Conservation (phyloP, 2,888 invertebrate genomes). For the Aleiodes testaceus region DNA sequence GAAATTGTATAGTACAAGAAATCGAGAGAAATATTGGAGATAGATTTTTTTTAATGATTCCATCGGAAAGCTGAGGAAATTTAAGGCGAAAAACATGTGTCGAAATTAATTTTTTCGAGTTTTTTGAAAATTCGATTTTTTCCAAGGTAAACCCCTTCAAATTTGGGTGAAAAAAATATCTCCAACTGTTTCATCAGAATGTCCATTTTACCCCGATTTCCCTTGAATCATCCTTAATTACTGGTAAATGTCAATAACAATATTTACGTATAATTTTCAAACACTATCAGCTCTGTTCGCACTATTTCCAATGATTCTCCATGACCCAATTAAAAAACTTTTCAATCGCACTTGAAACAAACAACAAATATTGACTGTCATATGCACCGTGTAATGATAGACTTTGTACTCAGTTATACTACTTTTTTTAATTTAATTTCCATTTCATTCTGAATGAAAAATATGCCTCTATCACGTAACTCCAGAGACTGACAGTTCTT, state of each 20-base stretch:
- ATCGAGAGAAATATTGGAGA: too few species aligned
- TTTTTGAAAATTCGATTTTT: too few species aligned
- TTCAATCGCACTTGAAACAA: not conserved
- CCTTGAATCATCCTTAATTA: too few species aligned
- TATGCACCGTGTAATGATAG: slow-evolving; percentile 5
- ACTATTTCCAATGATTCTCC: slow-evolving; percentile 19
- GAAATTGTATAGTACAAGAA: too few species aligned
- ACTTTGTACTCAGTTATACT: slow-evolving; percentile 22
- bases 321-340: slow-evolving; percentile 20
- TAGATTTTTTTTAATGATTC: too few species aligned
- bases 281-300: not conserved
- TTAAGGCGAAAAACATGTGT: too few species aligned
- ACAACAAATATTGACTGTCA: slow-evolving; percentile 16
- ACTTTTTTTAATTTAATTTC: not conserved
- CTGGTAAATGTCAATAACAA: slow-evolving; percentile 1
- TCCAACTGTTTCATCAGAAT: too few species aligned
- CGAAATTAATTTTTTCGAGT: too few species aligned
- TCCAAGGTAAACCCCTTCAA: too few species aligned
- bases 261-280: not conserved
- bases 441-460: not conserved
- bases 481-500: not conserved
- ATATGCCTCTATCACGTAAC: not conserved
- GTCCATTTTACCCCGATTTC: too few species aligned
- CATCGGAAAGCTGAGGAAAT: too few species aligned
- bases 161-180: too few species aligned